Percentiles rank a stretch among this genome's conserved stretches.
phyloP scores from a whole-genome alignment of 2,113 vertebrate species.

The Rattus rattus region DNA sequence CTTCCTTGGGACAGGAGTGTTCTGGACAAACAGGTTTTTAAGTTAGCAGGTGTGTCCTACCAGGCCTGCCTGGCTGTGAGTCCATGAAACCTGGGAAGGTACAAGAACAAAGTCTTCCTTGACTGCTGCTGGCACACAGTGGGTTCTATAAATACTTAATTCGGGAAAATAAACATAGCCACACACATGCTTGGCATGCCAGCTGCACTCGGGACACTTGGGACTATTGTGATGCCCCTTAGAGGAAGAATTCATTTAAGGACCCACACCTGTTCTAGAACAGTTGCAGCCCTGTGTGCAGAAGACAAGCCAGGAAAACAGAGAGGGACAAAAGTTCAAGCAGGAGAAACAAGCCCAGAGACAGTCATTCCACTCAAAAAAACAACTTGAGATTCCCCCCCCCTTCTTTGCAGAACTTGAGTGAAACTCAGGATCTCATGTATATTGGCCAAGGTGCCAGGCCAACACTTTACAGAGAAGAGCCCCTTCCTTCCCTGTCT shows the following conservation, averaged over 20 bases:
- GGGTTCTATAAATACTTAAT: conserved; percentile 18
- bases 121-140: not conserved
- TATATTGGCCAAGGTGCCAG: not conserved
- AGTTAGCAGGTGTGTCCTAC: not conserved
- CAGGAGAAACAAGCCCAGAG: conserved; percentile 16
- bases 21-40: conserved; percentile 61
- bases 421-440: not conserved
- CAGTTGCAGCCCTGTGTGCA: not conserved
- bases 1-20: not conserved
- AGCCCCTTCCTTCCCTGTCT: not conserved
- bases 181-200: not conserved
- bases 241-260: not conserved
- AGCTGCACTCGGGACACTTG: not conserved
- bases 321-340: not conserved
- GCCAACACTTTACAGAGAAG: not conserved
- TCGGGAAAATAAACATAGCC: not conserved
- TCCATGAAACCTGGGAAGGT: conserved; percentile 48
- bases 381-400: not conserved
- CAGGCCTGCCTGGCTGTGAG: not conserved
- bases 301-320: not conserved
- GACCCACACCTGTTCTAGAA: not conserved
- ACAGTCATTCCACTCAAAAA: not conserved
- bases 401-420: not conserved
- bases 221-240: not conserved
- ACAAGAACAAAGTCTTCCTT: conserved; percentile 24